Evolutionary conservation across 1,140 invertebrate genomes (phyloP).

Genomic region (Neocloeon triangulifer): DNA sequence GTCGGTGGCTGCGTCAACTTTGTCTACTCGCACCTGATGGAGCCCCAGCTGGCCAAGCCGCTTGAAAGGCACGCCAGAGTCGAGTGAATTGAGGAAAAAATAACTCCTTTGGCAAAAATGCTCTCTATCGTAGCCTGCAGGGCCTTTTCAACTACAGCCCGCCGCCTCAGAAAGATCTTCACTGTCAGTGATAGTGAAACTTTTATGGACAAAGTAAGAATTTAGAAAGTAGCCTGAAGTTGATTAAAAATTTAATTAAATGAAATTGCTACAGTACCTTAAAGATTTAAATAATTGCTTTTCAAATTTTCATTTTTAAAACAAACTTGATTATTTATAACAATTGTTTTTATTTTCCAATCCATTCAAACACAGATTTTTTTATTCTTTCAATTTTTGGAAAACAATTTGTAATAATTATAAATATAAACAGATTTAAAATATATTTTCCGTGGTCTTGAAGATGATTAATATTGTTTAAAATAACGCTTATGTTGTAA

Average conservation of each 20-base stretch:
- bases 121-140: neutral
- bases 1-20: slow-evolving; percentile 21
- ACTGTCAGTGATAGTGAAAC: slow-evolving; percentile 28
- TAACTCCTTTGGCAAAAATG: neutral
- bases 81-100: neutral
- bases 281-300: too few relatives aligned
- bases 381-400: too few relatives aligned
- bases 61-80: slow-evolving; percentile 14
- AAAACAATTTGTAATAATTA: too few relatives aligned
- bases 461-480: neutral
- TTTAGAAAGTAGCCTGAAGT: too few relatives aligned
- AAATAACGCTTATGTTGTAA: neutral
- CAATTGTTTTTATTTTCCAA: too few relatives aligned
- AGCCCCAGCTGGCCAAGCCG: slow-evolving; percentile 18
- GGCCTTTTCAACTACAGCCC: neutral
- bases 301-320: too few relatives aligned
- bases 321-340: too few relatives aligned
- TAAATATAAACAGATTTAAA: too few relatives aligned
- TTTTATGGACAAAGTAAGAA: slow-evolving; percentile 33
- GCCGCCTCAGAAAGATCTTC: slow-evolving; percentile 17
- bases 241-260: too few relatives aligned
- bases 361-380: too few relatives aligned
- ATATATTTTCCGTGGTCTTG: too few relatives aligned
- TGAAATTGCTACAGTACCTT: too few relatives aligned
- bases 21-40: slow-evolving; percentile 23